Evolutionary conservation across 64 coral and sea anemone genomes (phyloP).

Genomic region (Dendrophyllia cribrosa): DNA sequence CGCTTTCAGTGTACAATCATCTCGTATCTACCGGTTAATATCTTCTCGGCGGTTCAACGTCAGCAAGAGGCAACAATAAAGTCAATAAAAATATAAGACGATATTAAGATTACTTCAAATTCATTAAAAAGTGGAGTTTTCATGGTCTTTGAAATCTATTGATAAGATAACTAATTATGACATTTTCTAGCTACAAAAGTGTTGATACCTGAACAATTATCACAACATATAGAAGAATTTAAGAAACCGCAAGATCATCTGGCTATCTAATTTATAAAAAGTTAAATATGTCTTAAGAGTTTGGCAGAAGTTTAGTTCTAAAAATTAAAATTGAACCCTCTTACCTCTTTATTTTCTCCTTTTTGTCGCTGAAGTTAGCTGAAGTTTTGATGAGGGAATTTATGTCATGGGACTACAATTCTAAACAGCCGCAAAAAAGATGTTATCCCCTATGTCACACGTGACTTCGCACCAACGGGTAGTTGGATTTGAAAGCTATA

Average conservation of each 20-base stretch:
- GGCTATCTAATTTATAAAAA: not conserved
- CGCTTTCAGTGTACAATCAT: not conserved
- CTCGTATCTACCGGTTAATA: not conserved
- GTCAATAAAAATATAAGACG: no score
- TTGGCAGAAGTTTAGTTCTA: not conserved
- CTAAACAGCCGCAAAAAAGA: constrained; percentile 1
- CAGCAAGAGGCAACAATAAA: not conserved
- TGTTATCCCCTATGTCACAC: not conserved
- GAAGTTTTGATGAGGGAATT: constrained; percentile 12
- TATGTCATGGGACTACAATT: constrained; percentile 33
- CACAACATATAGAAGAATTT: not conserved
- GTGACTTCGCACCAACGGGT: constrained; percentile 13
- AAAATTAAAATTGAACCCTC: not conserved
- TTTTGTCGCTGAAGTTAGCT: not conserved
- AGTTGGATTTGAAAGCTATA: constrained; percentile 3
- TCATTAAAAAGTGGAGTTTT: not conserved
- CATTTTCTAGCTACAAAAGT: not conserved
- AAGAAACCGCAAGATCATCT: not conserved
- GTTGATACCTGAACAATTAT: not conserved
- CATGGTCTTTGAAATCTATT: not conserved
- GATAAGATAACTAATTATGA: not conserved
- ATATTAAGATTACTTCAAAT: no score
- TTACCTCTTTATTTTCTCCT: constrained; percentile 21
- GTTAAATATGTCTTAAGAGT: not conserved
- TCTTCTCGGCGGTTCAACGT: not conserved